Percentiles rank a stretch among this genome's conserved stretches.
Conservation (phyloP, 2,888 invertebrate genomes). For the Cybosia mesomella region DNA sequence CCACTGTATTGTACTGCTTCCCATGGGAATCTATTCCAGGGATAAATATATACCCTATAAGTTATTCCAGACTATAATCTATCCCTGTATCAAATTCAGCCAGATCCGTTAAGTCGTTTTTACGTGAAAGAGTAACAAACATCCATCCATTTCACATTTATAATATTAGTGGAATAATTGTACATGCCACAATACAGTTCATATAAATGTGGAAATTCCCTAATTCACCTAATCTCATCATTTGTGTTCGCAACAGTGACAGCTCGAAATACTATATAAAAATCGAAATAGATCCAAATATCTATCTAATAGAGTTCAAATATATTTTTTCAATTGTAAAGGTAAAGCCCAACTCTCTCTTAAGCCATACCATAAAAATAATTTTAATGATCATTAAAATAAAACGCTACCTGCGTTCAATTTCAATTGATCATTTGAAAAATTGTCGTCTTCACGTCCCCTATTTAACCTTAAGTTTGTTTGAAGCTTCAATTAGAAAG, state of each 20-base stretch:
- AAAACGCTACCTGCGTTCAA: background rate
- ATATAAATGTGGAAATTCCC: background rate
- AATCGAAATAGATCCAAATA: background rate
- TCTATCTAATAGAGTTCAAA: too few species aligned
- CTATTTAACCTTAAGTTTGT: background rate
- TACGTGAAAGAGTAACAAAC: too few species aligned
- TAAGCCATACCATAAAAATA: background rate
- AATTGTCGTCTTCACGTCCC: background rate
- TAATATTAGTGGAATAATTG: too few species aligned
- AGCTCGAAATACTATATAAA: background rate
- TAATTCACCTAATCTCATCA: background rate
- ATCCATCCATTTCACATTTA: too few species aligned
- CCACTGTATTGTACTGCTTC: too few species aligned
- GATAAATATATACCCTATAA: too few species aligned
- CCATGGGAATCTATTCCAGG: too few species aligned
- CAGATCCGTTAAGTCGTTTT: too few species aligned
- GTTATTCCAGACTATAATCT: too few species aligned
- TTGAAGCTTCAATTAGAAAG: background rate
- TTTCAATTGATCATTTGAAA: background rate
- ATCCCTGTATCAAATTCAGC: too few species aligned
- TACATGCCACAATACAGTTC: background rate
- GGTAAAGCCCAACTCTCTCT: background rate
- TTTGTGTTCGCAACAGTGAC: background rate
- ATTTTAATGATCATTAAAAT: conserved; percentile 4
- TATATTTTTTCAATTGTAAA: background rate